Percentiles rank a stretch among this genome's conserved stretches.
phyloP scores from a whole-genome alignment of 1,140 invertebrate genomes.

The Drosophila sulfurigaster region DNA sequence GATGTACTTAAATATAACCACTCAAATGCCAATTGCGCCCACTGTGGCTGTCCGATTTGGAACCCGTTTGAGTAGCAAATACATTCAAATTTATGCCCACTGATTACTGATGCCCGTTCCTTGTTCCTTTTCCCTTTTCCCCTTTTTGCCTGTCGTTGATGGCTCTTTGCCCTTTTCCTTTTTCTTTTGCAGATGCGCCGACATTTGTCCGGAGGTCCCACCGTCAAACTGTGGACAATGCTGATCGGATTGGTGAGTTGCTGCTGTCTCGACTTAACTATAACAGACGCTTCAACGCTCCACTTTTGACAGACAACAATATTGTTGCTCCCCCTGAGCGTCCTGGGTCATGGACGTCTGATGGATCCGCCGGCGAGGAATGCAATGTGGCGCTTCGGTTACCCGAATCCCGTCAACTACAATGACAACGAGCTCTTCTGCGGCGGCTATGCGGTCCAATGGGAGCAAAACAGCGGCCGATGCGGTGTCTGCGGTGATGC shows the following conservation, averaged over 20 bases:
- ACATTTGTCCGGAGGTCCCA: constrained; percentile 31
- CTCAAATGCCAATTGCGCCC: not conserved
- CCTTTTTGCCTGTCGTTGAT: constrained; percentile 2
- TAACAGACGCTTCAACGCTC: not conserved
- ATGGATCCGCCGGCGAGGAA: constrained; percentile 97
- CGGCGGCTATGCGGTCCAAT: constrained; percentile 95
- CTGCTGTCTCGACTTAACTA: not conserved
- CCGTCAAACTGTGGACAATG: constrained; percentile 29
- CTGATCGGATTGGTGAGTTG: constrained; percentile 60
- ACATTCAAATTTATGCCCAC: constrained; percentile 50
- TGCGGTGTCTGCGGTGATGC: constrained; percentile 96
- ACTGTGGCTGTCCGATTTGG: constrained; percentile 17
- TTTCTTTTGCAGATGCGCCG: constrained; percentile 32
- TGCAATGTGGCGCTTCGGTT: constrained; percentile 97
- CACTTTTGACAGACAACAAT: constrained; percentile 1
- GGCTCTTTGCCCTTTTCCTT: constrained; percentile 7
- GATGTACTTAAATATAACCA: no score
- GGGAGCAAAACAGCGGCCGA: constrained; percentile 92
- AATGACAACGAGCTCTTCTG: constrained; percentile 95
- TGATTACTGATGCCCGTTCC: constrained; percentile 19
- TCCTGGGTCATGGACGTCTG: constrained; percentile 90
- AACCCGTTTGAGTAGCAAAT: constrained; percentile 55
- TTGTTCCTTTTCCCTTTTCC: not conserved
- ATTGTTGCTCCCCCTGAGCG: constrained; percentile 53
- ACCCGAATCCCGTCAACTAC: constrained; percentile 96